Base-by-base conservation (phyloP, 2,113 vertebrate species). In the Ptilonorhynchus violaceus region DNA sequence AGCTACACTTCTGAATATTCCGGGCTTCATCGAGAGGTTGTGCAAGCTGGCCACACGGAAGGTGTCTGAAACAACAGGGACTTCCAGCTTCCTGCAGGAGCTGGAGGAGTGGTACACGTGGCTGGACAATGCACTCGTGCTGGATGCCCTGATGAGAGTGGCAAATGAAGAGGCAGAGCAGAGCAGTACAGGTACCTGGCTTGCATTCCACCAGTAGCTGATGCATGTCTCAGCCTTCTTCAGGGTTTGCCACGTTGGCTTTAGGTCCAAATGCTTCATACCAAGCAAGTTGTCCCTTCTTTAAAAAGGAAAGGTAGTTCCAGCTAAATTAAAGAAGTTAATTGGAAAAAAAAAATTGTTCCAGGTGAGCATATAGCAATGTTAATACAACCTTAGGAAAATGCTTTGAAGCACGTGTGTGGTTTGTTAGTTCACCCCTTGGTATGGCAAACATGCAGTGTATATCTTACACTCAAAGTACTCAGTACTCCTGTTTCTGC, bases 61-160 rank as follows among this genome's bases (percentile, higher is more conserved):
- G 76, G 99, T 99, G 37, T 99, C 99, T 5, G 99, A 99, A 95
- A 99, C 99, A 31, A 98, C 99, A 0, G 99, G 99, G 49, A 98
- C 99, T 44, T 98, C 98, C 30, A 99, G 98, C 96, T 99, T 99
- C 93, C 98, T 99, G 66, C 99, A 99, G 97, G 99, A 99, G 95
- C 82, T 99, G 92, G 99, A 99, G 79, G 99, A 99, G 77, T 99
- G 99, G 99, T 99, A 99, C 98, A 99, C 99, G 1, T 99, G 99
- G 99, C 98, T 99, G 83, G 99, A 99, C 98, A 99, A 99, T 0
- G 99, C 99, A 1, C 97, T 99, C 64, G 99, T 99, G 28, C 97
- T 99, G 50, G 99, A 99, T n/a, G 98, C 99, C 3, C 98, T 99
- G 87, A 99, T 99, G 99, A 99, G 99, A 92, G 99, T 99, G 98